phyloP scores from a whole-genome alignment of 2,888 invertebrate genomes.

The Luperina testacea region DNA sequence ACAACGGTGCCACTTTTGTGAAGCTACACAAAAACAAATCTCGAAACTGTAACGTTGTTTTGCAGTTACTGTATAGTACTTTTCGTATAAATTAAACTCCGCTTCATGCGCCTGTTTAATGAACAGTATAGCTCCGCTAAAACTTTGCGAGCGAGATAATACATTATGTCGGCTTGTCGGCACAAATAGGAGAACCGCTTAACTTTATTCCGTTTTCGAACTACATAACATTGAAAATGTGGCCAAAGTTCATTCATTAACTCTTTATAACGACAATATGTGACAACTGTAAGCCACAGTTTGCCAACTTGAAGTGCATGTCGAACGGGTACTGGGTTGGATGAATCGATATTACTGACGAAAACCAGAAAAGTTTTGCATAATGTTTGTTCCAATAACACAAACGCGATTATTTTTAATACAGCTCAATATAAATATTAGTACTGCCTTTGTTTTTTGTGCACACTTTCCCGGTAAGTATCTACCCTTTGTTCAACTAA shows the following conservation, averaged over 20 bases:
- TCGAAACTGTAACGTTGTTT: slow-evolving; percentile 55
- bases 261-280: slow-evolving; percentile 47
- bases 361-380: slow-evolving; percentile 20
- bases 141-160: slow-evolving; percentile 76
- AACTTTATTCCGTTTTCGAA: slow-evolving; percentile 64
- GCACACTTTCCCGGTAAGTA: slow-evolving; percentile 27
- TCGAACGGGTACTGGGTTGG: slow-evolving; percentile 3
- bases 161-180: slow-evolving; percentile 74
- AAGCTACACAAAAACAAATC: slow-evolving; percentile 56
- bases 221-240: slow-evolving; percentile 61
- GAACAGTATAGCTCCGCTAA: slow-evolving; percentile 71
- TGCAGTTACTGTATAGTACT: slow-evolving; percentile 65
- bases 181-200: slow-evolving; percentile 73
- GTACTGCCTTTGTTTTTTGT: slow-evolving; percentile 22
- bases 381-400: slow-evolving; percentile 12
- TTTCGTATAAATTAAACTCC: slow-evolving; percentile 72
- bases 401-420: slow-evolving; percentile 12
- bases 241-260: slow-evolving; percentile 60
- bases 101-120: slow-evolving; percentile 73
- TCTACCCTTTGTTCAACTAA: slow-evolving; percentile 55
- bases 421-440: slow-evolving; percentile 10
- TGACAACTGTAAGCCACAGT: too few species aligned
- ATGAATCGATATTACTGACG: not conserved
- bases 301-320: slow-evolving; percentile 15
- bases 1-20: slow-evolving; percentile 39